Percentiles rank a stretch among this genome's conserved stretches.
Evolutionary conservation across 2,888 invertebrate species (phyloP).

Genomic region (Tineola bisselliella): DNA sequence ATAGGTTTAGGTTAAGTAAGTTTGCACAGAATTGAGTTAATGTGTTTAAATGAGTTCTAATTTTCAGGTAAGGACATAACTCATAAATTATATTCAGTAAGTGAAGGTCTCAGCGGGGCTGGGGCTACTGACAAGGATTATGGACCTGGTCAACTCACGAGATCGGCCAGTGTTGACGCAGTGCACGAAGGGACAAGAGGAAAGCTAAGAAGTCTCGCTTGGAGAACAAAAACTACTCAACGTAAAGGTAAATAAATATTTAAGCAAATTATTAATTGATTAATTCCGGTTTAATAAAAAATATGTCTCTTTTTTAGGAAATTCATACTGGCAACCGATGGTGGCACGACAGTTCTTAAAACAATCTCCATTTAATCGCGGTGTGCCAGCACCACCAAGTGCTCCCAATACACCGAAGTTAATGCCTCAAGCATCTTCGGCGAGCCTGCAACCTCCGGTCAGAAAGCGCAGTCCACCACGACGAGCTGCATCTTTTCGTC

Average conservation of each 20-base stretch:
- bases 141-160: slow-evolving; percentile 61
- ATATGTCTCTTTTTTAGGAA: slow-evolving; percentile 26
- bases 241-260: neutral
- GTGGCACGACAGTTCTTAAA: slow-evolving; percentile 78
- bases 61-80: slow-evolving; percentile 81
- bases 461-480: slow-evolving; percentile 45
- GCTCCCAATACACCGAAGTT: slow-evolving; percentile 33
- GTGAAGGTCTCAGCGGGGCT: slow-evolving; percentile 74
- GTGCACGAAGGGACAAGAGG: slow-evolving; percentile 82
- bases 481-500: slow-evolving; percentile 54
- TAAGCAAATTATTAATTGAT: neutral
- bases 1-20: too few relatives aligned
- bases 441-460: slow-evolving; percentile 51
- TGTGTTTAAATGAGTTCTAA: neutral
- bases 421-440: slow-evolving; percentile 52
- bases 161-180: slow-evolving; percentile 81
- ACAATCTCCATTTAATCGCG: slow-evolving; percentile 71
- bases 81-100: slow-evolving; percentile 83
- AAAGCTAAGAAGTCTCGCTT: slow-evolving; percentile 73
- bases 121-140: slow-evolving; percentile 47
- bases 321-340: slow-evolving; percentile 74
- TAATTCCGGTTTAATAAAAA: neutral
- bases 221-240: slow-evolving; percentile 51
- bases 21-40: too few relatives aligned
- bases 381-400: slow-evolving; percentile 29